Evolutionary conservation across 2,888 invertebrate species (phyloP), one percentile per base, ranked within the genome.

Genomic region (Mythimna albipuncta): DNA sequence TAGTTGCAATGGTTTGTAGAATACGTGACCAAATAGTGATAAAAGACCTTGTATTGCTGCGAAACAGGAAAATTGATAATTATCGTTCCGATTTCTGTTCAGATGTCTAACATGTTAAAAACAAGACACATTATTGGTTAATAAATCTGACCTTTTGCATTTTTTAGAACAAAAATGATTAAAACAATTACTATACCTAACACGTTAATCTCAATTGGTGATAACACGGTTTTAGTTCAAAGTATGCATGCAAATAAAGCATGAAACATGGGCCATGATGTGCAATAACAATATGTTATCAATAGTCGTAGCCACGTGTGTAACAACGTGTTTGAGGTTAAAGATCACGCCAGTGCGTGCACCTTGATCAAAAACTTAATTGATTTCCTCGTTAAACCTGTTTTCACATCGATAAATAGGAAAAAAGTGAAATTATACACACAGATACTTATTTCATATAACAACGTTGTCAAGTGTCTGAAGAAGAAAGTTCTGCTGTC

Each of bases 401-500:
- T 78, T 74, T 55, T 50, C n/a, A 58, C 9, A 63, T 47, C 38
- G 41, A 71, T 63, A 26, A 72, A 69, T 72, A 70, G 62, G 59
- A 19, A 71, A 72, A 74, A 83, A 72, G 72, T 75, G 83, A 83
- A 83, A 81, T 75, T 81, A 55, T 61, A 32, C 16, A 38, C 16
- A 47, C 61, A 55, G 21, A 65, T 6, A 59, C 19, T 77, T 72
- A 83, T 81, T 75, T 64, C 57, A 66, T 77, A 69, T 70, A 69
- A 59, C 63, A 55, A 61, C 41, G 72, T 77, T 64, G 71, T 79
- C 75, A 64, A 79, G 76, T 85, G 85, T 87, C 88, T 87, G 81
- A 75, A 83, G 84, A 87, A 83, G 91, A 91, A 91, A 91, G 91
- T 89, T 86, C 78, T 78, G 78, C 77, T 81, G 85, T 85, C 86